Evolutionary conservation across 2,113 vertebrate species (phyloP).

Genomic region (Crocuta crocuta): DNA sequence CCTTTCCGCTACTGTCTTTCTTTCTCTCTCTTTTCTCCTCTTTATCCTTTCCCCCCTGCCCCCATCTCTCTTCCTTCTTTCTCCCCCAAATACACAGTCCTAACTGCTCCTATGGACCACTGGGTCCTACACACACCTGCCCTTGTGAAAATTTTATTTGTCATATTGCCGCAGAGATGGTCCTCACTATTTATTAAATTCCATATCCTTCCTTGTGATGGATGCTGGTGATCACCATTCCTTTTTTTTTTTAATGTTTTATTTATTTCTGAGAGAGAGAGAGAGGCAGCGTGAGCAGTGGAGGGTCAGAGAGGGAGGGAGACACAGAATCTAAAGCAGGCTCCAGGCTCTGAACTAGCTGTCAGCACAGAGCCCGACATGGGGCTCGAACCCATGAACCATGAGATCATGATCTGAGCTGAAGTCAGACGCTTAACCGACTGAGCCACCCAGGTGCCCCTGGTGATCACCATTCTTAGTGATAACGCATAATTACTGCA

Average conservation of each 20-base stretch:
- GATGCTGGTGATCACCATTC: neutral
- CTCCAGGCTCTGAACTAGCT: too few relatives aligned
- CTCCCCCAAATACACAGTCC: neutral
- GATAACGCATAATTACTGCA: neutral
- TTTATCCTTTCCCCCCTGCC: neutral
- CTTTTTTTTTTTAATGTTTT: too few relatives aligned
- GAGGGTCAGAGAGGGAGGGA: too few relatives aligned
- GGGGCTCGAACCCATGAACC: too few relatives aligned
- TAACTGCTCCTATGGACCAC: neutral
- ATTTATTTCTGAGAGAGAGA: too few relatives aligned
- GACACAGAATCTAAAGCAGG: too few relatives aligned
- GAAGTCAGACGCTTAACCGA: too few relatives aligned
- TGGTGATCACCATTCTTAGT: neutral
- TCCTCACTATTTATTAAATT: accelerated
- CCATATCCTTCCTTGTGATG: neutral
- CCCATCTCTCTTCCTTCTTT: neutral
- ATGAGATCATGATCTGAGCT: too few relatives aligned
- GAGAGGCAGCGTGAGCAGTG: too few relatives aligned
- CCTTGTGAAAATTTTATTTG: neutral
- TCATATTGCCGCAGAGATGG: neutral
- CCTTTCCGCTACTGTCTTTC: neutral
- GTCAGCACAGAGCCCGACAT: too few relatives aligned
- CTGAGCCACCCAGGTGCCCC: too few relatives aligned
- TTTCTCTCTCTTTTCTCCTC: neutral
- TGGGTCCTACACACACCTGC: neutral